phyloP scores from a whole-genome alignment of 37 sponge, comb jelly and placozoan genomes.

The Amphimedon queenslandica region DNA sequence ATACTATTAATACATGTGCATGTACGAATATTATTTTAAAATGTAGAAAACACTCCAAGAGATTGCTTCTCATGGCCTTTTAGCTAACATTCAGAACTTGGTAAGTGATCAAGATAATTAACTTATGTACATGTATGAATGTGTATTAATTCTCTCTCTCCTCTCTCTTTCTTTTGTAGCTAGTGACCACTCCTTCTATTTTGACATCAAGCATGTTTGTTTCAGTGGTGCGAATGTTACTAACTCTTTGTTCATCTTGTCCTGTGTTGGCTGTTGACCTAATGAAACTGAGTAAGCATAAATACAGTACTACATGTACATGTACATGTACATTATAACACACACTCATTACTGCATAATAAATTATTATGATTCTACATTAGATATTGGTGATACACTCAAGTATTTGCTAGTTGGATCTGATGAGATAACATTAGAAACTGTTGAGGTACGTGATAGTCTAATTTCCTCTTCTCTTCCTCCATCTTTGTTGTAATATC shows the following conservation, averaged over 20 bases:
- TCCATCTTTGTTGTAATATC: not conserved
- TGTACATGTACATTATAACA: too few species aligned
- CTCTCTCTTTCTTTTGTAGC: slow-evolving; percentile 24
- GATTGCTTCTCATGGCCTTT: slow-evolving; percentile 63
- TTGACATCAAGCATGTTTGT: slow-evolving; percentile 75
- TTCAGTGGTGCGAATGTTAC: slow-evolving; percentile 71
- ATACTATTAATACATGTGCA: too few species aligned
- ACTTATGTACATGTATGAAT: not conserved
- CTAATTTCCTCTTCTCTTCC: too few species aligned
- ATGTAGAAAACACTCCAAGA: slow-evolving; percentile 61
- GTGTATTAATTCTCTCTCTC: not conserved
- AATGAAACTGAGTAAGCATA: too few species aligned
- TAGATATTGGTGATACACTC: slow-evolving; percentile 80
- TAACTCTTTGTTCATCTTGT: slow-evolving; percentile 64
- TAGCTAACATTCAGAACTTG: slow-evolving; percentile 80
- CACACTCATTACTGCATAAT: too few species aligned
- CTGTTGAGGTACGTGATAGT: slow-evolving; percentile 50
- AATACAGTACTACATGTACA: too few species aligned
- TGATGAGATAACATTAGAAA: slow-evolving; percentile 54
- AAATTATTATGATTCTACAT: not conserved
- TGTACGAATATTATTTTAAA: too few species aligned
- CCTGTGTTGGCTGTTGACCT: slow-evolving; percentile 83
- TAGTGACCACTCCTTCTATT: slow-evolving; percentile 85
- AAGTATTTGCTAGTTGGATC: slow-evolving; percentile 68
- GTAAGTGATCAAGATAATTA: slow-evolving; percentile 28